Evolutionary conservation across 2,797 vertebrate species (phyloP).

Genomic region (Anas capensis): DNA sequence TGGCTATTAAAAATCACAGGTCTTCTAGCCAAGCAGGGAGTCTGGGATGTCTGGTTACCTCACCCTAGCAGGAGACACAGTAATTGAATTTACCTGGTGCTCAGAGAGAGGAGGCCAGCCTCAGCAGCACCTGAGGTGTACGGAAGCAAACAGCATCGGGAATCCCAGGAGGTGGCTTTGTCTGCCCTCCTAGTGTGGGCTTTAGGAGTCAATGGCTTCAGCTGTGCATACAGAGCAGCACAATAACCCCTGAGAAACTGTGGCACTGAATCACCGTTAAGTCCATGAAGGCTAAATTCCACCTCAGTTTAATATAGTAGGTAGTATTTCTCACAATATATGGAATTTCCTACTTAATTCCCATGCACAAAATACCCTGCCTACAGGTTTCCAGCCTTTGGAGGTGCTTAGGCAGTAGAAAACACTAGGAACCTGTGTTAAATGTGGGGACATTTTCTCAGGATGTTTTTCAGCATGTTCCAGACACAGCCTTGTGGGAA

Average conservation of each 20-base stretch:
- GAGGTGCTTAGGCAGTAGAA: background rate
- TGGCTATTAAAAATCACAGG: conserved; percentile 32
- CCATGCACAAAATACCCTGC: background rate
- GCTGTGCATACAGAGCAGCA: background rate
- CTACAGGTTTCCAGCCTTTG: background rate
- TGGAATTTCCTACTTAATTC: background rate
- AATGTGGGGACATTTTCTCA: background rate
- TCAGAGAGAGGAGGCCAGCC: background rate
- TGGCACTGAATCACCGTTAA: background rate
- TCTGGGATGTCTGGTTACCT: conserved; percentile 56
- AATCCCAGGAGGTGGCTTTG: background rate
- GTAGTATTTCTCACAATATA: background rate
- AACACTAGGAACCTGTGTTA: background rate
- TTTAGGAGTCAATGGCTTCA: background rate
- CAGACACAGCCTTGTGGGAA: background rate
- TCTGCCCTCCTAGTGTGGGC: background rate
- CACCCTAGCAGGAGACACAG: background rate
- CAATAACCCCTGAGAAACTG: background rate
- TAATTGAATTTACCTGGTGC: background rate
- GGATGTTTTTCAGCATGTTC: background rate
- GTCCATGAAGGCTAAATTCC: background rate
- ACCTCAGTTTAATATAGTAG: background rate
- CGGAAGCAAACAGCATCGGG: background rate
- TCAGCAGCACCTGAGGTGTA: background rate
- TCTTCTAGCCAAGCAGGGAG: conserved; percentile 53